phyloP scores from a whole-genome alignment of 1,140 invertebrate species.

The Cotesia typhae region DNA sequence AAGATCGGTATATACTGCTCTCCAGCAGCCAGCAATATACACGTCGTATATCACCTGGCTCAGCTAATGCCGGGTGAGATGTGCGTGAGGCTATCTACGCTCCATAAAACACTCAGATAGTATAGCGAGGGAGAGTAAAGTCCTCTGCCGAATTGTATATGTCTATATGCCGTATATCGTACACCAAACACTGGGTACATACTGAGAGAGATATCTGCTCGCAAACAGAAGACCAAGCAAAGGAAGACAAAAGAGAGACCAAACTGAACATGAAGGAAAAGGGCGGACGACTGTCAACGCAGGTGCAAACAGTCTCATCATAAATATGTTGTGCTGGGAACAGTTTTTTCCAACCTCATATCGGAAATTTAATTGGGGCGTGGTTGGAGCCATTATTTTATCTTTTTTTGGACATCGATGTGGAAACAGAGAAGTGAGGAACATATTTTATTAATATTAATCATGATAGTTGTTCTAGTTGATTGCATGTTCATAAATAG shows the following conservation, averaged over 20 bases:
- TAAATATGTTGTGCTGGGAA: conserved; percentile 55
- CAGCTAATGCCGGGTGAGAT: conserved; percentile 49
- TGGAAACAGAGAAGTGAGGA: not conserved
- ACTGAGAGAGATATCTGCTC: not conserved
- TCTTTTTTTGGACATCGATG: not conserved
- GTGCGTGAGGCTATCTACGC: conserved; percentile 54
- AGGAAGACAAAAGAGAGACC: too few species aligned
- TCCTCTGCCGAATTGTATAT: conserved; percentile 10
- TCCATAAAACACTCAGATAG: conserved; percentile 54
- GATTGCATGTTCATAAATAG: not conserved
- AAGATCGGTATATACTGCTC: not conserved
- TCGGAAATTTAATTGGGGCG: conserved; percentile 60
- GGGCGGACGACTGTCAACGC: conserved; percentile 55
- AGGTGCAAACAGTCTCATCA: conserved; percentile 65
- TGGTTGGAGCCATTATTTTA: conserved; percentile 40
- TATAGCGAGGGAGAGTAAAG: conserved; percentile 32
- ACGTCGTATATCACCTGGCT: conserved; percentile 52
- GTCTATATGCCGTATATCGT: conserved; percentile 16
- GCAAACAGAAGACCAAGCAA: too few species aligned
- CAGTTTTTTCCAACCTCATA: conserved; percentile 6
- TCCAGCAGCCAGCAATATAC: conserved; percentile 42
- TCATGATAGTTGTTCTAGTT: too few species aligned
- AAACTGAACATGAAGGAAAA: not conserved
- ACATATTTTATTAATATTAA: conserved; percentile 7
- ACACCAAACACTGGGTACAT: too few species aligned